phyloP scores from a whole-genome alignment of 2,888 invertebrate genomes.

The Epistrophe grossulariae region DNA sequence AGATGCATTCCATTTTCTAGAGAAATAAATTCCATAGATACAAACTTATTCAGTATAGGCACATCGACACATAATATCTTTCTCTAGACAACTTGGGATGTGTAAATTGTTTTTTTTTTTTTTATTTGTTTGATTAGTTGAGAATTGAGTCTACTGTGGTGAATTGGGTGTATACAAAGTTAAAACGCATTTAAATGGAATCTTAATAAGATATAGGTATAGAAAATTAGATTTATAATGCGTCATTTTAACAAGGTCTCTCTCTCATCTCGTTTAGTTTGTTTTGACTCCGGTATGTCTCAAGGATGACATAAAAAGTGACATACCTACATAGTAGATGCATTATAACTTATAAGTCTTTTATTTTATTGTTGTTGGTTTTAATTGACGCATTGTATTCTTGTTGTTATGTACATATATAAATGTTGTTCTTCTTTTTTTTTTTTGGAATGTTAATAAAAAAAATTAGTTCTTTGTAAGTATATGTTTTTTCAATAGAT shows the following conservation, averaged over 20 bases:
- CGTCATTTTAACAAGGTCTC: constrained; percentile 30
- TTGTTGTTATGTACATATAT: not conserved
- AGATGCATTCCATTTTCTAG: constrained; percentile 64
- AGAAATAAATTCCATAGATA: constrained; percentile 48
- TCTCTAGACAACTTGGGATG: constrained; percentile 47
- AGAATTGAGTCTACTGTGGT: constrained; percentile 19
- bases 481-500: too few relatives aligned
- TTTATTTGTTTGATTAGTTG: constrained; percentile 11
- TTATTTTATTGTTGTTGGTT: not conserved
- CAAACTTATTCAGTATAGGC: not conserved
- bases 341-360: not conserved
- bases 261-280: constrained; percentile 9
- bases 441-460: not conserved
- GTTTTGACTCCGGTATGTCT: constrained; percentile 19
- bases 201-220: constrained; percentile 16
- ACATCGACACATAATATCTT: not conserved
- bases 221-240: constrained; percentile 25
- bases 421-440: not conserved
- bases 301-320: constrained; percentile 16
- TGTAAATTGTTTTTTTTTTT: constrained; percentile 3
- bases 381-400: constrained; percentile 7
- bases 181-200: constrained; percentile 23
- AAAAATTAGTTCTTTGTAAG: not conserved
- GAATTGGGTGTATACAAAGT: not conserved
- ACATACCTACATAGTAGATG: not conserved